Evolutionary conservation across 2,113 vertebrate genomes (phyloP).

Genomic region (Hydrochoerus hydrochaeris): DNA sequence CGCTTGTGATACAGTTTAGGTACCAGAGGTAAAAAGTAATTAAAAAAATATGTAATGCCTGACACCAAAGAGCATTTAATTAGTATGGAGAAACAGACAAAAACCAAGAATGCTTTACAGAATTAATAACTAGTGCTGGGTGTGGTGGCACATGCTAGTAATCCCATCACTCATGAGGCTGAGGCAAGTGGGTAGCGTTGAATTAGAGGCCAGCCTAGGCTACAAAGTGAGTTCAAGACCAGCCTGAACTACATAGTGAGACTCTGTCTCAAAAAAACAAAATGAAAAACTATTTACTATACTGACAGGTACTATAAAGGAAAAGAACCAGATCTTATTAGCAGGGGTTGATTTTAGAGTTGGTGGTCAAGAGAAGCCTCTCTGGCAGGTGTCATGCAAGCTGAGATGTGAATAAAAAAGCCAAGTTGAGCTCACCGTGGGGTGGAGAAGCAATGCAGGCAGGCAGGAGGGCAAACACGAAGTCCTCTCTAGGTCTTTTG

Average conservation of each 20-base stretch:
- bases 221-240: background rate
- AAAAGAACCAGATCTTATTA: background rate
- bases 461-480: too few relatives aligned
- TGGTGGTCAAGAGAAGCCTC: background rate
- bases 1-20: background rate
- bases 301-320: background rate
- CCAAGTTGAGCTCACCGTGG: background rate
- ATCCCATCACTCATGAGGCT: background rate
- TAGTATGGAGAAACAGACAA: background rate
- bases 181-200: background rate
- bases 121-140: background rate
- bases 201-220: background rate
- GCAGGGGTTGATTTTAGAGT: background rate
- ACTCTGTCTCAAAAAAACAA: background rate
- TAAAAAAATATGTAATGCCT: conserved; percentile 12
- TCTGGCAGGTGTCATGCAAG: background rate
- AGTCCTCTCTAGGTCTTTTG: background rate
- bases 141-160: background rate
- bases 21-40: background rate
- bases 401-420: background rate
- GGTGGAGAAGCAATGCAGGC: background rate
- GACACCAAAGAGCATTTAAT: background rate
- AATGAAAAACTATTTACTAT: background rate
- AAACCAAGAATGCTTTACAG: background rate
- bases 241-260: background rate